Percentiles rank a stretch among this genome's conserved stretches.
phyloP scores from a whole-genome alignment of 2,113 vertebrate species.

The Gambusia holbrooki region DNA sequence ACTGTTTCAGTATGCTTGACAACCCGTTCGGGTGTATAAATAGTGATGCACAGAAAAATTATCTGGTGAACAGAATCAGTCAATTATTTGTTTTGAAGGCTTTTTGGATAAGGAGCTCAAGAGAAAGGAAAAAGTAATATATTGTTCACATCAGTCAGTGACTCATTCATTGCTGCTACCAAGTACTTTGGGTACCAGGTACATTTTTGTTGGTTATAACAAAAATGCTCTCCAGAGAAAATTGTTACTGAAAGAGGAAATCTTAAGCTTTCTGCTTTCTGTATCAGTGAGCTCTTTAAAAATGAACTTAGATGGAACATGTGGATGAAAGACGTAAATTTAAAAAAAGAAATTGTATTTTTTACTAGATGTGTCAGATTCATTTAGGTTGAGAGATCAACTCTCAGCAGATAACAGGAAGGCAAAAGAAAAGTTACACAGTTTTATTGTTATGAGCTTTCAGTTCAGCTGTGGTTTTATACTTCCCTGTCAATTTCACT shows the following conservation, averaged over 20 bases:
- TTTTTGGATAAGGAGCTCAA: too few species aligned
- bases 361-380: too few species aligned
- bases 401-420: too few species aligned
- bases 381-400: too few species aligned
- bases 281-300: too few species aligned
- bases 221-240: neutral
- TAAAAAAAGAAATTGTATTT: too few species aligned
- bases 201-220: neutral
- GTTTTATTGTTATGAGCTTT: too few species aligned
- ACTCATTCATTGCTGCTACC: neutral
- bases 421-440: too few species aligned
- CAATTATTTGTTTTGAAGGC: neutral
- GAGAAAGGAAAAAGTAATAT: neutral
- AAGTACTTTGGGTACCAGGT: too few species aligned
- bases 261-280: neutral
- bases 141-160: neutral
- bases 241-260: neutral
- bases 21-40: neutral
- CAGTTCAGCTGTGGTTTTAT: too few species aligned
- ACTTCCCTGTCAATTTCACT: neutral
- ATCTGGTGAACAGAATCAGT: too few species aligned
- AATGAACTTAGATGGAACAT: neutral
- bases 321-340: neutral
- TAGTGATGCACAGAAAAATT: neutral
- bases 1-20: neutral